Evolutionary conservation across 64 coral and sea anemone species (phyloP).

Genomic region (Stylophora pistillata): DNA sequence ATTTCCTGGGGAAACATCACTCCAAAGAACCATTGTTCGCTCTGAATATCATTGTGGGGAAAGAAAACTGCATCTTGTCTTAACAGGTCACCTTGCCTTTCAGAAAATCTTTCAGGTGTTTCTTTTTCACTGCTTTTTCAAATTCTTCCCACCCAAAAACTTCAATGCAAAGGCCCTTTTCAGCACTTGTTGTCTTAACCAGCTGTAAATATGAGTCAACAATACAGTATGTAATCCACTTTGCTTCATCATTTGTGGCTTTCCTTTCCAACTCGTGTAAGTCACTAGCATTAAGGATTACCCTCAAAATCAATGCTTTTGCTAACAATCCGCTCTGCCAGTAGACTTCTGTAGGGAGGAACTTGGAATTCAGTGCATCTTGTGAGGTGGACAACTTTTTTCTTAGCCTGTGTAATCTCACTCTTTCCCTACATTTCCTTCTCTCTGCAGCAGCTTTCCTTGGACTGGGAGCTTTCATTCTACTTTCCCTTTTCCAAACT

Average conservation of each 20-base stretch:
- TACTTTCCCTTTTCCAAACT: conserved; percentile 37
- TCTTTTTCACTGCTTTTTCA: conserved; percentile 16
- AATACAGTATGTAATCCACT: conserved; percentile 5
- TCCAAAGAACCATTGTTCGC: conserved; percentile 15
- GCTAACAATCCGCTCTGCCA: background rate
- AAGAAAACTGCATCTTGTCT: conserved; percentile 57
- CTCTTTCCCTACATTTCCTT: conserved; percentile 58
- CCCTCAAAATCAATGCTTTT: background rate
- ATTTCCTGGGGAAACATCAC: background rate
- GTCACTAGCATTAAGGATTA: background rate
- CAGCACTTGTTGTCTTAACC: background rate
- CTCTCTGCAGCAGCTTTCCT: conserved; percentile 16
- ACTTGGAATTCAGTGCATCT: conserved; percentile 15
- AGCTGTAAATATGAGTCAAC: conserved; percentile 11
- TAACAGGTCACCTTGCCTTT: conserved; percentile 46
- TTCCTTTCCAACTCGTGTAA: background rate
- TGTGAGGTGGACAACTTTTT: conserved; percentile 32
- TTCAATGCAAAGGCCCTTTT: background rate
- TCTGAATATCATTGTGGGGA: background rate
- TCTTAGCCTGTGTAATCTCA: conserved; percentile 27
- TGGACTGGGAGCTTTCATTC: conserved; percentile 11
- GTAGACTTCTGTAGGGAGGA: background rate
- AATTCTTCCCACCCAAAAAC: background rate
- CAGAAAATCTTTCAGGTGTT: background rate
- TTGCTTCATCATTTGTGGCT: background rate